Evolutionary conservation across 1,140 invertebrate genomes (phyloP).

Genomic region (Drosophila paulistorum): DNA sequence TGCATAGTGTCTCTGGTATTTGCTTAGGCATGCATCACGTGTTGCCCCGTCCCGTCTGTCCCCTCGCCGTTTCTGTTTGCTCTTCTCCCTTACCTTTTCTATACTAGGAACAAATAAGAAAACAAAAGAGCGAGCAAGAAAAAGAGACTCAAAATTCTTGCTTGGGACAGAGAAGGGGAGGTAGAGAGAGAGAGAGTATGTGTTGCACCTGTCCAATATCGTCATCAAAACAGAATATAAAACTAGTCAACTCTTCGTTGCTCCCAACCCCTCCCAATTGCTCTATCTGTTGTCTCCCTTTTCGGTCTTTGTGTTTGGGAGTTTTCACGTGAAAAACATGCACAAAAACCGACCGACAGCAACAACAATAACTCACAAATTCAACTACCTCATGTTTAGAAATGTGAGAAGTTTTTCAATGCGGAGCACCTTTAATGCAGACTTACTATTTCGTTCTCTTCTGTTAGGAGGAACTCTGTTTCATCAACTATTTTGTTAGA

Average conservation of each 20-base stretch:
- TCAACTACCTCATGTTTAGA: slow-evolving; percentile 5
- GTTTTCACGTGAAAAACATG: slow-evolving; percentile 55
- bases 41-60: not conserved
- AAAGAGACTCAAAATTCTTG: not conserved
- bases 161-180: not conserved
- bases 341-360: slow-evolving; percentile 19
- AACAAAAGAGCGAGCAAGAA: slow-evolving; percentile 17
- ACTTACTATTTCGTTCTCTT: too few species aligned
- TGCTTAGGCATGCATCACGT: slow-evolving; percentile 30
- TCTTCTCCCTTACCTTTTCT: slow-evolving; percentile 14
- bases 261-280: too few species aligned
- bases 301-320: not conserved
- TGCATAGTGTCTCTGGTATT: slow-evolving; percentile 41
- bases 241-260: not conserved
- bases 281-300: not conserved
- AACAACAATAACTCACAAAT: slow-evolving; percentile 21
- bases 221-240: slow-evolving; percentile 17
- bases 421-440: not conserved
- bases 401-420: not conserved
- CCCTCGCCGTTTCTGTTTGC: slow-evolving; percentile 15
- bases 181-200: slow-evolving; percentile 19
- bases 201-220: slow-evolving; percentile 64
- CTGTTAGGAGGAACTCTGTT: too few species aligned
- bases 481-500: too few species aligned
- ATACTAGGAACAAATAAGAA: slow-evolving; percentile 15